These are phyloP conservation scores for Oryzias curvinotus DNA, from an alignment of 2,113 vertebrate species.

Conservation along the genomic window DNA sequence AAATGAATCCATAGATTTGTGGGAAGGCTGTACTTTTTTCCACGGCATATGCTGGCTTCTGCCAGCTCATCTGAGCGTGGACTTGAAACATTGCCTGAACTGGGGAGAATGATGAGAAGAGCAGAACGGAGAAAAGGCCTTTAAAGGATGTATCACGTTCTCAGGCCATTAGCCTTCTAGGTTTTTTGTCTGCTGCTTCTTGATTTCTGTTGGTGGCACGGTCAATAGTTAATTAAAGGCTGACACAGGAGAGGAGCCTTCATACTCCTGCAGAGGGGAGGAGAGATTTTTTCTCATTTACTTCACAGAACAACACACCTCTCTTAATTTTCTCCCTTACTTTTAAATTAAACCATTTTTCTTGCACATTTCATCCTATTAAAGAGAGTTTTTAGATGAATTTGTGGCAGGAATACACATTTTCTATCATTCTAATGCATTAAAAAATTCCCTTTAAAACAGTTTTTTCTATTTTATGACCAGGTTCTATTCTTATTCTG, in stretches of 20 bases:
- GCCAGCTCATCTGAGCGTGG: slow-evolving; percentile 20
- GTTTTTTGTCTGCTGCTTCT: slow-evolving; percentile 45
- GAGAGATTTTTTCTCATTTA: slow-evolving; percentile 11
- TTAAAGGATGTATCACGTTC: slow-evolving; percentile 53
- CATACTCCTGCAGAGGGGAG: slow-evolving; percentile 16
- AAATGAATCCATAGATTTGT: slow-evolving; percentile 40
- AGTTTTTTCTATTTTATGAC: no score
- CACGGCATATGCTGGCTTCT: slow-evolving; percentile 21
- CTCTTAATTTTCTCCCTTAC: background rate
- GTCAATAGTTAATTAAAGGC: slow-evolving; percentile 71
- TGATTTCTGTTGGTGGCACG: slow-evolving; percentile 48
- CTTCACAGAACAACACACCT: slow-evolving; percentile 6
- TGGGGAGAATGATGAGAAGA: slow-evolving; percentile 27
- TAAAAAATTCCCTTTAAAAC: no score
- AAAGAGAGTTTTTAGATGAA: background rate
- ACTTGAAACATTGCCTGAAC: slow-evolving; percentile 52
- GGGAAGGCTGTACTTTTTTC: slow-evolving; percentile 36
- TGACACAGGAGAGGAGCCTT: slow-evolving; percentile 42
- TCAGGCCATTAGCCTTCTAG: slow-evolving; percentile 55
- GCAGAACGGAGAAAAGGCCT: slow-evolving; percentile 27
- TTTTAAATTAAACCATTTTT: slow-evolving; percentile 9
- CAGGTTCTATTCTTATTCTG: no score
- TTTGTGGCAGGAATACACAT: background rate
- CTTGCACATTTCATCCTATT: slow-evolving; percentile 4
- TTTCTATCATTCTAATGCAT: no score